Evolutionary conservation across 2,113 vertebrate species (phyloP).

Genomic region (Phalacrocorax brasilianus): DNA sequence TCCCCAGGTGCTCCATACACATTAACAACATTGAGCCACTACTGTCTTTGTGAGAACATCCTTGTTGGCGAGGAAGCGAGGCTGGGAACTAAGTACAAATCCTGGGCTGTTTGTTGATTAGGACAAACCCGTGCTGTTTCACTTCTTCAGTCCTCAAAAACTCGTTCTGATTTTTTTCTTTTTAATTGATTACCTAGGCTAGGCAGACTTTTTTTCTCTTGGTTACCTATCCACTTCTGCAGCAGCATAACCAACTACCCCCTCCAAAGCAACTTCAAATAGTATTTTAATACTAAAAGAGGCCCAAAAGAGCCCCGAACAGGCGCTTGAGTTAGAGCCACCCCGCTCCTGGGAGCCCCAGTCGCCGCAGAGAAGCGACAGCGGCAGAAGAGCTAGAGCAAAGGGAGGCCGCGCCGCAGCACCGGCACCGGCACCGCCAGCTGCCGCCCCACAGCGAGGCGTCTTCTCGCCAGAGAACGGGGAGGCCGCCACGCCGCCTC

Average conservation of each 20-base stretch:
- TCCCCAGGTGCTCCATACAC: neutral
- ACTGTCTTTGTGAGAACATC: too few relatives aligned
- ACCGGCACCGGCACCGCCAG: too few relatives aligned
- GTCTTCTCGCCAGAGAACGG: too few relatives aligned
- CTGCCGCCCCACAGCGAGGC: too few relatives aligned
- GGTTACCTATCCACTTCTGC: neutral
- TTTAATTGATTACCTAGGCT: accelerated
- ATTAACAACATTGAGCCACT: accelerated
- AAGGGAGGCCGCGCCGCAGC: too few relatives aligned
- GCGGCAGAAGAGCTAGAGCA: neutral
- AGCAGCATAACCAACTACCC: accelerated
- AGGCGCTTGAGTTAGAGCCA: accelerated
- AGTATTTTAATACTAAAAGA: neutral
- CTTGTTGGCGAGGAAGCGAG: too few relatives aligned
- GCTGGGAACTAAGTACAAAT: too few relatives aligned
- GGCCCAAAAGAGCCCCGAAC: neutral
- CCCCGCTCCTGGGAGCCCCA: neutral
- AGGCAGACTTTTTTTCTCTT: too few relatives aligned
- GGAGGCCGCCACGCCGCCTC: neutral
- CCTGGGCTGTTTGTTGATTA: too few relatives aligned
- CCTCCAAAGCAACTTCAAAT: too few relatives aligned
- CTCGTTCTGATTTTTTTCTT: neutral
- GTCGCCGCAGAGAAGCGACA: neutral
- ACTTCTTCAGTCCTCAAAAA: neutral
- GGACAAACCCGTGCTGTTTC: accelerated